Evolutionary conservation across 2,888 invertebrate species (phyloP).

Genomic region (Macrosiphum euphorbiae): DNA sequence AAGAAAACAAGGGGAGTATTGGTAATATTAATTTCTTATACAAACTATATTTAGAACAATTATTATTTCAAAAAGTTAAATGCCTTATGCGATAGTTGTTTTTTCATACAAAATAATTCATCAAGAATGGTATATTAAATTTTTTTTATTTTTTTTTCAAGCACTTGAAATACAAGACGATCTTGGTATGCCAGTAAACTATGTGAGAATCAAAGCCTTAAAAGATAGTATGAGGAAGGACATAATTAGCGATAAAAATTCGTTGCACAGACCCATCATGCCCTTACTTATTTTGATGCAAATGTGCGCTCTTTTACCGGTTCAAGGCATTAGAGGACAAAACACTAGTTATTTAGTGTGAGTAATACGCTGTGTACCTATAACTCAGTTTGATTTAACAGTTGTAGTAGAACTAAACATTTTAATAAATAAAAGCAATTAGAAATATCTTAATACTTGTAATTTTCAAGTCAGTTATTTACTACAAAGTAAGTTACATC

Average conservation of each 20-base stretch:
- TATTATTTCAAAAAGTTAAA: background rate
- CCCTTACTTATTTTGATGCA: conserved; percentile 73
- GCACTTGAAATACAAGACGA: conserved; percentile 41
- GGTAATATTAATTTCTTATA: background rate
- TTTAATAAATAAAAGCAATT: background rate
- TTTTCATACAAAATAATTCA: background rate
- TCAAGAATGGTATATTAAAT: too few relatives aligned
- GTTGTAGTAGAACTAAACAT: background rate
- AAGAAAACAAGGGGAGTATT: background rate
- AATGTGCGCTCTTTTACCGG: conserved; percentile 73
- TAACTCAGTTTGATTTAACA: background rate
- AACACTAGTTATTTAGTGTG: conserved; percentile 71
- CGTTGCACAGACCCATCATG: conserved; percentile 72
- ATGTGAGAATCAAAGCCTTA: conserved; percentile 20
- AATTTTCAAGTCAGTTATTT: background rate
- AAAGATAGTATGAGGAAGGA: conserved; percentile 48
- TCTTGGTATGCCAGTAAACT: conserved; percentile 28
- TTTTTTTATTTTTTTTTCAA: background rate
- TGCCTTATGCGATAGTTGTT: background rate
- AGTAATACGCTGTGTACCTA: conserved; percentile 51
- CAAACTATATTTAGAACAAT: background rate
- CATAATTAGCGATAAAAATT: conserved; percentile 60
- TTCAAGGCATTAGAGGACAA: conserved; percentile 71
- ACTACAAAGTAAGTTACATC: background rate
- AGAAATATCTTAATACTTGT: background rate